Evolutionary conservation across 2,888 invertebrate species (phyloP).

Genomic region (Xylophagus ater): DNA sequence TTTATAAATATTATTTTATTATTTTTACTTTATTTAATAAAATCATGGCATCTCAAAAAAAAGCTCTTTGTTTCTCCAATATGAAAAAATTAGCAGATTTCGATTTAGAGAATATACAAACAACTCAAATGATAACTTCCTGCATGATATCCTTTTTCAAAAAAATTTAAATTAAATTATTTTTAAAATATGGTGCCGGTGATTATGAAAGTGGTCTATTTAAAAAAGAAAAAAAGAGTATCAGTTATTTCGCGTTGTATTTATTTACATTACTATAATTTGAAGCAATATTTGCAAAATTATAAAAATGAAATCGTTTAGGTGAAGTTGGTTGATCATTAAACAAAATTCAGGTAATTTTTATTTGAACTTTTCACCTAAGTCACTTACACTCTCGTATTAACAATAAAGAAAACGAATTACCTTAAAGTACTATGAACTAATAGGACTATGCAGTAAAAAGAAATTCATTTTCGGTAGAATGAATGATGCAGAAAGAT

Average conservation of each 20-base stretch:
- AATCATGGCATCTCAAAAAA: conserved; percentile 3
- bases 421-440: conserved; percentile 7
- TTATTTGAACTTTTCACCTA: too few species aligned
- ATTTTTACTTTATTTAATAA: background rate
- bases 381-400: too few species aligned
- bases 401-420: too few species aligned
- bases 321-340: too few species aligned
- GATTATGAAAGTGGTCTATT: too few species aligned
- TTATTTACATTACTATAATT: too few species aligned
- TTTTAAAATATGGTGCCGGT: too few species aligned
- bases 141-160: conserved; percentile 8
- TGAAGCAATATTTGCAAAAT: too few species aligned
- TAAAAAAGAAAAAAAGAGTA: too few species aligned
- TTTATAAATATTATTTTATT: conserved; percentile 1
- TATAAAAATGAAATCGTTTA: too few species aligned
- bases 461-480: conserved; percentile 6
- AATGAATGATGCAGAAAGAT: conserved; percentile 9
- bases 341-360: too few species aligned
- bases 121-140: background rate
- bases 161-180: background rate
- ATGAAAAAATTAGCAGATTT: background rate
- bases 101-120: background rate
- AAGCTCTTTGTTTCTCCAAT: background rate
- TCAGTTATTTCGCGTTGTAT: too few species aligned
- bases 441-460: conserved; percentile 10